Conservation (phyloP, 2,113 vertebrate genomes). For the Furnarius figulus region DNA sequence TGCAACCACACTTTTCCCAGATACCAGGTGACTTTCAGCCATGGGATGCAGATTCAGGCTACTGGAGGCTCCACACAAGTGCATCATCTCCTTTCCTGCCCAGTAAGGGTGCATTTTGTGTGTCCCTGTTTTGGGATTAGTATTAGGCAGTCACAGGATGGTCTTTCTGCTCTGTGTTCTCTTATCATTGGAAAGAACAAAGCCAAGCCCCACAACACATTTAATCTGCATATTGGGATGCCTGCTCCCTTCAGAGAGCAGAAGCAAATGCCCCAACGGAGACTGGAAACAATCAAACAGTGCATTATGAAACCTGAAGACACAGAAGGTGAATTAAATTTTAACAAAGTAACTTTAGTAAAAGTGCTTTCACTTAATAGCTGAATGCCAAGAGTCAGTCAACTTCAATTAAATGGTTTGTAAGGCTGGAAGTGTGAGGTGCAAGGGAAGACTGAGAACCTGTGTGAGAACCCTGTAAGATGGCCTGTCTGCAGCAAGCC, state of each 20-base stretch:
- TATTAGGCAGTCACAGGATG: not conserved
- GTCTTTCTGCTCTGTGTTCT: not conserved
- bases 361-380: not conserved
- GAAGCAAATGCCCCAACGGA: not conserved
- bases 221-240: not conserved
- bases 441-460: not conserved
- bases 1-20: not conserved
- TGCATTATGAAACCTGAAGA: not conserved
- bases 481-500: not conserved
- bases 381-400: not conserved
- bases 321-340: not conserved
- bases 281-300: not conserved
- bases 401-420: not conserved
- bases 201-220: not conserved
- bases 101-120: not conserved
- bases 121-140: not conserved
- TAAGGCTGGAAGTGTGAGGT: not conserved
- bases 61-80: not conserved
- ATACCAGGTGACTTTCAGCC: not conserved
- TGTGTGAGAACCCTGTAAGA: not conserved
- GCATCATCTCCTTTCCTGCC: not conserved
- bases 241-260: not conserved
- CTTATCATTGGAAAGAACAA: not conserved
- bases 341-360: slow-evolving; percentile 3
- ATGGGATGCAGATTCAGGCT: not conserved